Percentiles rank a stretch among this genome's conserved stretches.
Evolutionary conservation across 2,113 vertebrate species (phyloP).

Genomic region (Triplophysa siluroides): DNA sequence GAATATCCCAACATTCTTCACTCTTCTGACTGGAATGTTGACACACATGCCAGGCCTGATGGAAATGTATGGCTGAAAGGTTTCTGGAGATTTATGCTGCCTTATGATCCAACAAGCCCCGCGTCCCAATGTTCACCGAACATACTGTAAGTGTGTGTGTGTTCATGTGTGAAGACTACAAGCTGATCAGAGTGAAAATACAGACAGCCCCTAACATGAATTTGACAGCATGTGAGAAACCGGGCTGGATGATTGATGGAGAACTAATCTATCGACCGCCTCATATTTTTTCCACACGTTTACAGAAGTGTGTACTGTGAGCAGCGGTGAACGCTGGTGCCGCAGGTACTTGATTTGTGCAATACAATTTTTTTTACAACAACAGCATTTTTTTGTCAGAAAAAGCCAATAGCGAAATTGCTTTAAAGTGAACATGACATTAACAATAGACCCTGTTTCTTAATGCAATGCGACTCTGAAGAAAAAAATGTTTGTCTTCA

Average conservation of each 20-base stretch:
- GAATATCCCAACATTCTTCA: constrained; percentile 9
- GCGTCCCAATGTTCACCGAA: not conserved
- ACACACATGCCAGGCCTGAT: not conserved
- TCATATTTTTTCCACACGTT: constrained; percentile 5
- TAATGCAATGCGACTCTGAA: too few relatives aligned
- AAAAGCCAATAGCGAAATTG: too few relatives aligned
- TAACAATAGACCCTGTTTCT: too few relatives aligned
- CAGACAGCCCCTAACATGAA: not conserved
- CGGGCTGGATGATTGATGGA: constrained; percentile 17
- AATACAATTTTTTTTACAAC: not conserved
- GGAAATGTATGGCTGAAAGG: constrained; percentile 21
- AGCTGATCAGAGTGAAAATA: constrained; percentile 15
- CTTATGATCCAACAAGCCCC: constrained; percentile 16
- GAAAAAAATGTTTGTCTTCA: too few relatives aligned
- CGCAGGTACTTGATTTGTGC: not conserved
- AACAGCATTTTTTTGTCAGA: too few relatives aligned
- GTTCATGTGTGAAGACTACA: constrained; percentile 13
- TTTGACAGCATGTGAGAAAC: not conserved
- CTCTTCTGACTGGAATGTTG: not conserved
- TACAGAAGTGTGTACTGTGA: constrained; percentile 1
- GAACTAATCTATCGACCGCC: constrained; percentile 13
- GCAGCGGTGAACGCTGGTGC: not conserved
- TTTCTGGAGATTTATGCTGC: constrained; percentile 11
- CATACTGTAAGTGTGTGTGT: not conserved
- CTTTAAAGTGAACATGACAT: too few relatives aligned